A percentile compares a stretch with the other conserved stretches of the same genome.
Conservation (phyloP, 2,888 invertebrate genomes). For the Coleophora deauratella region DNA sequence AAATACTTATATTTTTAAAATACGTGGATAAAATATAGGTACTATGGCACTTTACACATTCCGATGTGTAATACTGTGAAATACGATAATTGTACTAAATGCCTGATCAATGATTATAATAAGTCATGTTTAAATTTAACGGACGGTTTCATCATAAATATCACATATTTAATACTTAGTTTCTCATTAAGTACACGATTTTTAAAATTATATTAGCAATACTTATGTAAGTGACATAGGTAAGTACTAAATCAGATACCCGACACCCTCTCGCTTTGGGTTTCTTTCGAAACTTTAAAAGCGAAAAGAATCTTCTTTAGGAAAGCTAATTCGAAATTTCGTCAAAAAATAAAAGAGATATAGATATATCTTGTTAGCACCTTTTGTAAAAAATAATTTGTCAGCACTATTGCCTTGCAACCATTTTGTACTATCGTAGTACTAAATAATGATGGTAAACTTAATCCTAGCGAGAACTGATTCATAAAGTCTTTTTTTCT, state of each 20-base stretch:
- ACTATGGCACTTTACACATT: no score
- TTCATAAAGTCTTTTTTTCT: no score
- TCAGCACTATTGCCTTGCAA: no score
- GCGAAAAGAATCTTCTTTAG: constrained; percentile 31
- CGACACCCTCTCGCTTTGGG: constrained; percentile 40
- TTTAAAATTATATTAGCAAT: not conserved
- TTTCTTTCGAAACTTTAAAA: constrained; percentile 57
- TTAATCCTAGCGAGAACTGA: no score
- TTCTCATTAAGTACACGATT: not conserved
- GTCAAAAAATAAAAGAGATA: not conserved
- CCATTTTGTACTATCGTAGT: no score
- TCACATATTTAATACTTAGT: not conserved
- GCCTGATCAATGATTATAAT: no score
- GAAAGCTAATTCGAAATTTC: not conserved
- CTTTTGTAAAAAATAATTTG: not conserved
- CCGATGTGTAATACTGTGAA: constrained; percentile 10
- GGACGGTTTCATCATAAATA: not conserved
- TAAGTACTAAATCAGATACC: not conserved
- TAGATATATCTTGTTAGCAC: not conserved
- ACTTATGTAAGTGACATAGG: not conserved
- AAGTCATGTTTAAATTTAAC: no score
- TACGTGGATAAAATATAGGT: no score
- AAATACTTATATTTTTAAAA: no score
- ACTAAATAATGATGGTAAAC: no score
- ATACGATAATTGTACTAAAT: constrained; percentile 3